These are phyloP conservation scores for Platynereis dumerilii DNA, from an alignment of 2,888 invertebrate species.

Conservation along the genomic window DNA sequence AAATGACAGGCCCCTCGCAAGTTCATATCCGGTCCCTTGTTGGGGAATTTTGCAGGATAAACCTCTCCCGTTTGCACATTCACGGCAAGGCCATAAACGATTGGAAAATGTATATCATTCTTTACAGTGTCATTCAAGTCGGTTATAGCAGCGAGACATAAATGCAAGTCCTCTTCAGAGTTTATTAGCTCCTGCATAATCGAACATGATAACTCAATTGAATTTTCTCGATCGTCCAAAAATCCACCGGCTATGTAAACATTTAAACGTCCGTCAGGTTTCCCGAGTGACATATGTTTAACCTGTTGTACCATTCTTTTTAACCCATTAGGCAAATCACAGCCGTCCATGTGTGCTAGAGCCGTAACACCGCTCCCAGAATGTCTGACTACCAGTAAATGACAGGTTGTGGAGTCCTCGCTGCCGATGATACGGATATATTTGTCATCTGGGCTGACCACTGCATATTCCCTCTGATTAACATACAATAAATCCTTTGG, in stretches of 20 bases:
- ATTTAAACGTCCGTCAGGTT: neutral
- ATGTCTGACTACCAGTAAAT: neutral
- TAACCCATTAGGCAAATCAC: neutral
- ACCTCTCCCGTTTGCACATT: neutral
- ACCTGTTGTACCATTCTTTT: neutral
- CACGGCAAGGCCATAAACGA: neutral
- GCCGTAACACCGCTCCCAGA: neutral
- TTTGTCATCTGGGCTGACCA: neutral
- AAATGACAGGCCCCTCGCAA: neutral
- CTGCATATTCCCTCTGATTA: slow-evolving; percentile 2
- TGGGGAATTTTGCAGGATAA: neutral
- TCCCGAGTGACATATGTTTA: neutral
- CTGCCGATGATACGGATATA: neutral
- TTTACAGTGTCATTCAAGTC: neutral
- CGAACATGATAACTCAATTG: too few species aligned
- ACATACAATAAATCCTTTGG: neutral
- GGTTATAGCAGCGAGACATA: too few species aligned
- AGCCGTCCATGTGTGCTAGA: slow-evolving; percentile 1
- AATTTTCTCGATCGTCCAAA: too few species aligned
- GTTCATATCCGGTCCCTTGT: slow-evolving; percentile 3
- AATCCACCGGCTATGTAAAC: too few species aligned
- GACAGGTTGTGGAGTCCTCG: slow-evolving; percentile 1
- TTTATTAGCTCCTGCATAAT: too few species aligned
- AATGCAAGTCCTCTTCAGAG: too few species aligned
- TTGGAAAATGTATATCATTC: slow-evolving; percentile 1